phyloP scores from a whole-genome alignment of 2,113 vertebrate genomes.

The Eurypyga helias region DNA sequence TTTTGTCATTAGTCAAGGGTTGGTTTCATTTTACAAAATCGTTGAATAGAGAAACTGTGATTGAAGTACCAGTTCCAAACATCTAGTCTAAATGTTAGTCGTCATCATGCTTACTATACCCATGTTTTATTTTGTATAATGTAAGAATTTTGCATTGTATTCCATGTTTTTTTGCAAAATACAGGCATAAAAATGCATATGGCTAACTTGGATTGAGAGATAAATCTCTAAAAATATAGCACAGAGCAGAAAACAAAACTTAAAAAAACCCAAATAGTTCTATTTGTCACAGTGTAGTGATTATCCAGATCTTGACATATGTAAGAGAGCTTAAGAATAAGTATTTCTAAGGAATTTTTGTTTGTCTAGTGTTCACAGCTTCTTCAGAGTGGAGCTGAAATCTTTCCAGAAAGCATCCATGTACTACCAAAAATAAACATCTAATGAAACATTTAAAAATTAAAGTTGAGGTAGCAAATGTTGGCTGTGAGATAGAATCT shows the following conservation, averaged over 20 bases:
- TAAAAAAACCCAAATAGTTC: background rate
- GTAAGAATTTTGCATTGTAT: background rate
- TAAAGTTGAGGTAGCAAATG: background rate
- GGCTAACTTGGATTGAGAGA: background rate
- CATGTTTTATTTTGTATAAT: background rate
- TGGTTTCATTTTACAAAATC: background rate
- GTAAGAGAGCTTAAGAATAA: background rate
- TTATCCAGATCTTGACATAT: background rate
- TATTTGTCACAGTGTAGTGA: background rate
- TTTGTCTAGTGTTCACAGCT: background rate
- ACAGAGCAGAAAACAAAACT: background rate
- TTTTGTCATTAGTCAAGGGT: background rate
- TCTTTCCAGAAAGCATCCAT: background rate
- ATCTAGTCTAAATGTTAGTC: background rate
- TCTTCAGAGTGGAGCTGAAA: background rate
- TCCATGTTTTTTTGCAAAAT: background rate
- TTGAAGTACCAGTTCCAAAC: background rate
- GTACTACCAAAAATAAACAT: background rate
- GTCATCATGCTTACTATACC: background rate
- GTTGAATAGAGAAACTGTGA: background rate
- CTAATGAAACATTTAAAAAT: background rate
- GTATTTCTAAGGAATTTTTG: background rate
- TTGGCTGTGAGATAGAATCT: background rate
- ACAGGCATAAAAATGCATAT: background rate
- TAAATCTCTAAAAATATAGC: background rate